Evolutionary conservation across 64 coral and sea anemone genomes (phyloP).

Genomic region (Actinia equina): DNA sequence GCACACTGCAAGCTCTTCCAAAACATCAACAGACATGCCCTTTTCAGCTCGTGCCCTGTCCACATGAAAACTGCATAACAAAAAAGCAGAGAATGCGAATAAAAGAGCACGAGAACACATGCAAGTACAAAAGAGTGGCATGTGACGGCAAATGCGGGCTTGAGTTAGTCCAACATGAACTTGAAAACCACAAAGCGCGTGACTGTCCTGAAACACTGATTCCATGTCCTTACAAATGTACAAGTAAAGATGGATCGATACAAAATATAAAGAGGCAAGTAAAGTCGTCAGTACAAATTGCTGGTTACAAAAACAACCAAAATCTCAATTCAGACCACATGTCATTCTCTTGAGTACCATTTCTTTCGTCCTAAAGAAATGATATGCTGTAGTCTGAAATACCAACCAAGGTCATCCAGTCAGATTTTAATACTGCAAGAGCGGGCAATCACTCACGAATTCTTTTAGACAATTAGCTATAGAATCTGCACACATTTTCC

Average conservation of each 20-base stretch:
- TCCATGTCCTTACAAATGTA: not conserved
- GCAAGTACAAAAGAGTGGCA: not conserved
- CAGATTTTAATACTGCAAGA: too few species aligned
- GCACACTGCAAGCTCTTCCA: not conserved
- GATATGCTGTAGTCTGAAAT: too few species aligned
- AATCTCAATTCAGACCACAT: too few species aligned
- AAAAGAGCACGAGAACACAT: not conserved
- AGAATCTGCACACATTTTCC: too few species aligned
- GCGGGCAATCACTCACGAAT: too few species aligned
- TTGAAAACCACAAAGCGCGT: not conserved
- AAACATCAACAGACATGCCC: not conserved
- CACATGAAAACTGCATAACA: not conserved
- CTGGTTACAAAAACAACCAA: too few species aligned
- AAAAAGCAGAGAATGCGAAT: not conserved
- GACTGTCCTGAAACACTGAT: not conserved
- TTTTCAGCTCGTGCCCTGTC: not conserved
- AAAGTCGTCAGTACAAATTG: too few species aligned
- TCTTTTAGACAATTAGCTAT: too few species aligned
- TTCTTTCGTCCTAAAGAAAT: too few species aligned
- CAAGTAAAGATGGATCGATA: not conserved
- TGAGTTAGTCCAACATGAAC: not conserved
- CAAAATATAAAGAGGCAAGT: not conserved
- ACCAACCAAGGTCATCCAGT: too few species aligned
- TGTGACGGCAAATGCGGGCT: not conserved
- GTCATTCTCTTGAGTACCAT: too few species aligned